Percentiles rank a stretch among this genome's conserved stretches.
Conservation (phyloP, 2,113 vertebrate genomes). For the Ancistrus triradiatus region DNA sequence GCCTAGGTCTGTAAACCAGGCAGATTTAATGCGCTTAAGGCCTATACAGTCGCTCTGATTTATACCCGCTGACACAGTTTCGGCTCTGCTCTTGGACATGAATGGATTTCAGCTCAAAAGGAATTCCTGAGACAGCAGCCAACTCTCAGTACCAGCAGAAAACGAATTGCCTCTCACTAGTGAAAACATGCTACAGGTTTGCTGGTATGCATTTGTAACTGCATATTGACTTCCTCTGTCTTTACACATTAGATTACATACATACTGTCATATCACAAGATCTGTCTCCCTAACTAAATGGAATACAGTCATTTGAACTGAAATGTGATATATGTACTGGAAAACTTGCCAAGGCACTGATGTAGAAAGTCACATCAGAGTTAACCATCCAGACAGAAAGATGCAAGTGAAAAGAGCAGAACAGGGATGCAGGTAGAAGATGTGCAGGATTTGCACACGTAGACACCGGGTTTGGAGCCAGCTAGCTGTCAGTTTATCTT, state of each 20-base stretch:
- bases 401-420: constrained; percentile 6
- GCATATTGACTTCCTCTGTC: neutral
- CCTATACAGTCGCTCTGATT: no score
- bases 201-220: neutral
- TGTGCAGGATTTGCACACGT: constrained; percentile 31
- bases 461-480: constrained; percentile 29
- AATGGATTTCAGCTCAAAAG: constrained; percentile 1
- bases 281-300: no score
- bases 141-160: neutral
- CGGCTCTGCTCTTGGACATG: constrained; percentile 3
- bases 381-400: constrained; percentile 18
- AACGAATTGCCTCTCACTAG: neutral
- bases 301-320: neutral
- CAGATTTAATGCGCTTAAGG: no score
- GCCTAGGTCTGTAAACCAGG: no score
- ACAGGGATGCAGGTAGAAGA: constrained; percentile 25
- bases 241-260: neutral
- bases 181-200: neutral
- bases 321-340: constrained; percentile 14
- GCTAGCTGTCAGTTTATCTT: constrained; percentile 39
- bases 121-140: constrained; percentile 16
- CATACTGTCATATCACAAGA: no score
- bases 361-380: constrained; percentile 24
- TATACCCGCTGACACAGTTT: neutral
- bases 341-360: constrained; percentile 19